Evolutionary conservation across 2,113 vertebrate genomes (phyloP), one percentile per base, ranked within the genome.

Genomic region (Morone saxatilis): DNA sequence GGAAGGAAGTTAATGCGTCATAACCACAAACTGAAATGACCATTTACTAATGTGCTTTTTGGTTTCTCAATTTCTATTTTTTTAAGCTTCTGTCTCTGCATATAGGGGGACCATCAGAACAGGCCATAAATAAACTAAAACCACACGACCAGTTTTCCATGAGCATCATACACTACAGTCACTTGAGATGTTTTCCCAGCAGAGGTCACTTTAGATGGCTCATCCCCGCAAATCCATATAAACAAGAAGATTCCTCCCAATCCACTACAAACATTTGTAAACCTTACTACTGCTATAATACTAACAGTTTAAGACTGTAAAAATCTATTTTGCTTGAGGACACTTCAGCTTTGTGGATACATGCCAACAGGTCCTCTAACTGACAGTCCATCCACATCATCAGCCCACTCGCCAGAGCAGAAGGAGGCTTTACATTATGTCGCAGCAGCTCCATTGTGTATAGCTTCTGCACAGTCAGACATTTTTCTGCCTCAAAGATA

Each of bases 201-300:
- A 63, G 14, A 80, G 62, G 56, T 80, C 76, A 41, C 72, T 74
- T 69, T 22, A 66, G 13, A 60, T 78, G 77, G 81, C 50, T 91
- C 85, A 68, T 71, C 25, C 16, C 40, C 47, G 41, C 12, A 75
- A 51, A 61, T 60, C n/a, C 36, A 73, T 6, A 43, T 61, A 72
- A 80, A 78, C 22, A 12, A 22, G 36, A 78, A 57, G 63, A 57
- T 51, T n/a, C 41, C 40, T 67, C 19, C 36, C 31, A 61, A 31
- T 68, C 10, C 36, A 68, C 66, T 76, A 31, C 69, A 85, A 78
- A 83, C 76, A 83, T 71, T 45, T 83, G 25, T 61, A 71, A 69
- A 84, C 25, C 22, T 20, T 8, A 4, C 47, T 61, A 6, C 51
- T 5, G 41, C 43, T 62, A 8, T 47, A 51, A 57, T 6, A 17